A percentile compares a stretch with the other conserved stretches of the same genome.
These are phyloP conservation scores for Rambutsinella grinnellia DNA, from an alignment of 2,888 invertebrate genomes.

Conservation along the genomic window DNA sequence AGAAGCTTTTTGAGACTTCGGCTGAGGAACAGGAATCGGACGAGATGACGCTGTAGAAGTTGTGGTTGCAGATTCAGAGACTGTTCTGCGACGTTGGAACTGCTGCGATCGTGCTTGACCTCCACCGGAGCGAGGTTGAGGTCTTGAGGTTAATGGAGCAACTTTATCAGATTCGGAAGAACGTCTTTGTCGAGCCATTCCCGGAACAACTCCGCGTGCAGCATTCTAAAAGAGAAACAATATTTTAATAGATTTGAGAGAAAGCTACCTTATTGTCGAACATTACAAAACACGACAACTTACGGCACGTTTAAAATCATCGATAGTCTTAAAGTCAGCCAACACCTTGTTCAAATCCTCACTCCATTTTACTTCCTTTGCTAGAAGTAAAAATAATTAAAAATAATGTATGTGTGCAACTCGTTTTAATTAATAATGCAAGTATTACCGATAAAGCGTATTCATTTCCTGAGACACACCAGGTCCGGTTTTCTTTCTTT, in stretches of 20 bases:
- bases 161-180: slow-evolving; percentile 57
- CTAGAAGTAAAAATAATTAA: slow-evolving; percentile 66
- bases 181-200: slow-evolving; percentile 40
- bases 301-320: slow-evolving; percentile 78
- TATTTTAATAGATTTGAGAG: background rate
- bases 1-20: background rate
- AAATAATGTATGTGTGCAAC: background rate
- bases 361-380: slow-evolving; percentile 80
- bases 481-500: slow-evolving; percentile 74
- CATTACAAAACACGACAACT: slow-evolving; percentile 3
- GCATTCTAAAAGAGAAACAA: slow-evolving; percentile 48
- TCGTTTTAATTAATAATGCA: background rate
- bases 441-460: slow-evolving; percentile 87
- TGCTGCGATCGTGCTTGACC: background rate
- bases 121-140: background rate
- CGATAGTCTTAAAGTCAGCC: slow-evolving; percentile 85
- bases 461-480: slow-evolving; percentile 99
- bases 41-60: background rate
- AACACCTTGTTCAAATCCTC: slow-evolving; percentile 80
- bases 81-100: slow-evolving; percentile 16
- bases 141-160: slow-evolving; percentile 20
- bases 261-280: background rate
- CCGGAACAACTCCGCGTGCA: slow-evolving; percentile 52
- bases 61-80: slow-evolving; percentile 32
- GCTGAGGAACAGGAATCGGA: slow-evolving; percentile 33